Conservation (phyloP, 2,797 vertebrate species). For the Bufotes viridis region DNA sequence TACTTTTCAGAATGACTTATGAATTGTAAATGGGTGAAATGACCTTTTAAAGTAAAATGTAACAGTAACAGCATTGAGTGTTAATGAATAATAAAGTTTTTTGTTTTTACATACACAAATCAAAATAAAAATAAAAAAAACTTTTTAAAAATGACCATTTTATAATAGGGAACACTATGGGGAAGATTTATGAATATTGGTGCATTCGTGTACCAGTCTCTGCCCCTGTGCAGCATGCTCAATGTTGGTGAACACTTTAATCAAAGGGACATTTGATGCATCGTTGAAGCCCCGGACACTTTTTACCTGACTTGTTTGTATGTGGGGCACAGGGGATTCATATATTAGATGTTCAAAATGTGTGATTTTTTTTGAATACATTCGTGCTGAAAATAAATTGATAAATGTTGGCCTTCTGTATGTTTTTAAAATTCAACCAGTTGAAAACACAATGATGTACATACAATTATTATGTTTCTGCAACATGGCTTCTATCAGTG, state of each 20-base stretch:
- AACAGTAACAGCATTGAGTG: neutral
- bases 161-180: neutral
- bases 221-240: neutral
- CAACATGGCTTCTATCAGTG: neutral
- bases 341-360: too few species aligned
- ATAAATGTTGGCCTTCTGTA: neutral
- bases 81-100: neutral
- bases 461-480: neutral
- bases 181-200: neutral
- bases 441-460: neutral
- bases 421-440: neutral
- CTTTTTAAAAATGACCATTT: neutral
- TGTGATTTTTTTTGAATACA: too few species aligned
- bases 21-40: neutral
- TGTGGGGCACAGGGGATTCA: neutral
- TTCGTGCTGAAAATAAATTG: neutral
- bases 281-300: neutral
- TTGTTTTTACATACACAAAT: neutral
- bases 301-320: too few species aligned
- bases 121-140: neutral
- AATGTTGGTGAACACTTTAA: neutral
- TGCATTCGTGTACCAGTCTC: neutral
- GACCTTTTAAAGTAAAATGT: neutral
- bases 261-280: neutral
- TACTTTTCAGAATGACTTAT: neutral